These are phyloP conservation scores for Etheostoma nigrum DNA, from an alignment of 2,797 vertebrate genomes.

Conservation along the genomic window DNA sequence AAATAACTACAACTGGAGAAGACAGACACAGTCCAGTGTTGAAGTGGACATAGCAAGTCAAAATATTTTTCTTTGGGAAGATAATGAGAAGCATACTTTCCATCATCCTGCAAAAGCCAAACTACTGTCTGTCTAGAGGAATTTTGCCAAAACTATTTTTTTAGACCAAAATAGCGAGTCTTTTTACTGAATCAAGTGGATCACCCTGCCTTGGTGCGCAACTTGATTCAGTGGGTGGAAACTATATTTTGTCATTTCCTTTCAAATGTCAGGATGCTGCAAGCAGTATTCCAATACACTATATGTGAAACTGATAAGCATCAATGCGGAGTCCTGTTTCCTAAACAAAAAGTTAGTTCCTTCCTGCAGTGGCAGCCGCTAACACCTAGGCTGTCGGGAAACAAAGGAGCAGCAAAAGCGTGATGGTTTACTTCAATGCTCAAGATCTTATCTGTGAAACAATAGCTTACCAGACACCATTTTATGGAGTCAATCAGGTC, in stretches of 20 bases:
- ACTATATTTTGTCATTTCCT: background rate
- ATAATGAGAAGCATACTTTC: background rate
- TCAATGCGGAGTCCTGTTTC: conserved; percentile 24
- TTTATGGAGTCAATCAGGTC: background rate
- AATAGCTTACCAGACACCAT: conserved; percentile 47
- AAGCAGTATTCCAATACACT: background rate
- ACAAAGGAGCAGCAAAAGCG: conserved; percentile 11
- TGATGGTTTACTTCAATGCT: conserved; percentile 19
- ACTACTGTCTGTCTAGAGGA: too few species aligned
- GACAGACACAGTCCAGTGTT: background rate
- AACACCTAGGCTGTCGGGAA: conserved; percentile 67
- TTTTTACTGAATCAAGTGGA: too few species aligned
- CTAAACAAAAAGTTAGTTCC: conserved; percentile 26
- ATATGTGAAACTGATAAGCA: conserved; percentile 15
- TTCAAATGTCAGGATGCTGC: background rate
- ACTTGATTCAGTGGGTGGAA: background rate
- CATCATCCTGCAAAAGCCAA: background rate
- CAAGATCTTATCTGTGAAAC: conserved; percentile 59
- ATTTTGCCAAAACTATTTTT: too few species aligned
- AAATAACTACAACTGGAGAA: background rate
- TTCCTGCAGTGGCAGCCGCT: conserved; percentile 52
- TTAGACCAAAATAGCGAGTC: too few species aligned
- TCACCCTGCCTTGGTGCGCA: too few species aligned
- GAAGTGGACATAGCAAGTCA: background rate
- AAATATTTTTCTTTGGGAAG: background rate